Base-by-base conservation (phyloP, 1,140 invertebrate genomes). In the Eurosta solidaginis region DNA sequence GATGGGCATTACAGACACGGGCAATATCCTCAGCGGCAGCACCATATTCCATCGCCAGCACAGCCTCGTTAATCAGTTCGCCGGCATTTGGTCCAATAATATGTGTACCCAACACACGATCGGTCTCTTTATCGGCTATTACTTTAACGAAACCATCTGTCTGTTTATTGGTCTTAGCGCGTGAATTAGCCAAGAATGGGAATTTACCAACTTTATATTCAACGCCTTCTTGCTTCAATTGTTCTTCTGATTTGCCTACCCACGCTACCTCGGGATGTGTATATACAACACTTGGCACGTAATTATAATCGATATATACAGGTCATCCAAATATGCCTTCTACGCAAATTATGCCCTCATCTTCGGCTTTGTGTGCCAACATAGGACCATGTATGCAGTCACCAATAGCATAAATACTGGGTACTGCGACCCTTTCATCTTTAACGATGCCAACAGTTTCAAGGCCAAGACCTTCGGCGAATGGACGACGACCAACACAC, bases 281-380 rank as follows among this genome's bases (percentile, higher is more conserved):
- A 89, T 99, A 99, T 82, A 97, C 95, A 3, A 99, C 98, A 77
- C 97, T 99, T 45, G 98, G 98, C 50, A 99, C 96, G 87, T 97
- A 98, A 88, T 99, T 99, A 89, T 99, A 99, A 88, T 99, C 98
- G 81, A 99, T 98, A 86, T 99, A 98, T 74, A 97, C 96, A 54
- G 96, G 93, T 76, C 93, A 93, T 20, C 93, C 93, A 89, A 89
- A 91, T 77, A 99, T 99, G 78, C 98, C 97, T 90, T 99, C 98
- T 6, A 99, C 96, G 85, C 96, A 98, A 20, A 99, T 92, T 63
- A 99, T 96, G 79, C 97, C 98, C 91, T 99, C 97, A 89, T 99
- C 98, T 90, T 99, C 98, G 25, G 98, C 98, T 90, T 99, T 99
- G 89, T 99, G 98, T n/a, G 98, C 98, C 85, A 99, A 91, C 98